Percentiles rank a stretch among this genome's conserved stretches.
Conservation (phyloP, 2,888 invertebrate genomes). For the Atethmia centrago region DNA sequence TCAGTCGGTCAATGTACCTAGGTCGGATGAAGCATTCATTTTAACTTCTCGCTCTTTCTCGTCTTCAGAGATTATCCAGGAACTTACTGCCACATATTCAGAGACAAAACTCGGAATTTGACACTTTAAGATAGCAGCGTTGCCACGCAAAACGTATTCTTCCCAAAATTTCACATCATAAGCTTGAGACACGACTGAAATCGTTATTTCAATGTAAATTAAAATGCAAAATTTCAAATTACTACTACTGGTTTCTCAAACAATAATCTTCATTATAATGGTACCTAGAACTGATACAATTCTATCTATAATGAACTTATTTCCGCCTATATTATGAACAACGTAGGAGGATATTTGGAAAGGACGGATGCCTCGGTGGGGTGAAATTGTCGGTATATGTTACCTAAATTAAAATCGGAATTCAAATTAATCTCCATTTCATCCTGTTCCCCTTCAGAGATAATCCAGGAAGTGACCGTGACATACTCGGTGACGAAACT, state of each 20-base stretch:
- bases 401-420: conserved; percentile 85
- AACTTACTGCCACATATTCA: conserved; percentile 96
- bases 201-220: conserved; percentile 49
- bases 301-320: not conserved
- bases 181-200: conserved; percentile 97
- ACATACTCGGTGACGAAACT: conserved; percentile 98
- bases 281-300: not conserved
- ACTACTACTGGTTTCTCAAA: not conserved
- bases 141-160: conserved; percentile 97
- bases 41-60: conserved; percentile 85
- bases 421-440: conserved; percentile 88
- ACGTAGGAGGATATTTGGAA: conserved; percentile 44
- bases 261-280: not conserved
- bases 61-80: conserved; percentile 96
- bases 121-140: conserved; percentile 97
- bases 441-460: conserved; percentile 91
- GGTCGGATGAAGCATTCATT: conserved; percentile 77
- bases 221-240: conserved; percentile 7
- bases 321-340: conserved; percentile 3
- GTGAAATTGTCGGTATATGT: conserved; percentile 52
- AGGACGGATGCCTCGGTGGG: conserved; percentile 49
- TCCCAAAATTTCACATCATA: conserved; percentile 98
- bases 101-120: conserved; percentile 98
- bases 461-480: conserved; percentile 95
- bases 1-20: conserved; percentile 76